These are phyloP conservation scores for Centropus unirufus DNA, from an alignment of 2,113 vertebrate species.

Conservation along the genomic window DNA sequence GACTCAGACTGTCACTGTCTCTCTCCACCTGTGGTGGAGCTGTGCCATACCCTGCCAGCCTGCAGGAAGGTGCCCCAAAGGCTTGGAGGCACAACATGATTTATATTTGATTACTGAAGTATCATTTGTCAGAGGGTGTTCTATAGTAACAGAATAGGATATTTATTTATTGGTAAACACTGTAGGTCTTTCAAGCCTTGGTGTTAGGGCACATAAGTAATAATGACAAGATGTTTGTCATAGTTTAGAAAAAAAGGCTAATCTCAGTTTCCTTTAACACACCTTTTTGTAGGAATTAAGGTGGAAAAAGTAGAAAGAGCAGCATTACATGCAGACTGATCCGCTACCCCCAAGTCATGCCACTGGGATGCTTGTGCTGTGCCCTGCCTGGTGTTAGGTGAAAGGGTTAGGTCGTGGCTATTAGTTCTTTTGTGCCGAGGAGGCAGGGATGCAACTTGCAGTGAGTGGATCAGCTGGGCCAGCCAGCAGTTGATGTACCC, in stretches of 20 bases:
- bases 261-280: neutral
- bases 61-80: neutral
- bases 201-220: neutral
- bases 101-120: neutral
- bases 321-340: neutral
- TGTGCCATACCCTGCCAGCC: neutral
- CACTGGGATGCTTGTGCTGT: neutral
- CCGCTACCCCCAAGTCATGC: neutral
- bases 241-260: neutral
- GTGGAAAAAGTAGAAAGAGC: neutral
- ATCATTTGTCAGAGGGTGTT: neutral
- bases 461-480: neutral
- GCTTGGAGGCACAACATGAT: neutral
- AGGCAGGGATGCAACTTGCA: accelerated
- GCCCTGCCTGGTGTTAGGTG: neutral
- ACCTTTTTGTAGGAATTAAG: neutral
- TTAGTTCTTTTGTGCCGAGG: neutral
- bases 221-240: neutral
- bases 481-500: neutral
- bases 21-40: neutral
- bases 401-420: too few species aligned
- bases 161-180: neutral
- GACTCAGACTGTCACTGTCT: neutral
- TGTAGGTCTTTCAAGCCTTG: neutral
- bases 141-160: neutral